Base-by-base conservation (phyloP, 2,888 invertebrate species). In the Scaptomyza flava region DNA sequence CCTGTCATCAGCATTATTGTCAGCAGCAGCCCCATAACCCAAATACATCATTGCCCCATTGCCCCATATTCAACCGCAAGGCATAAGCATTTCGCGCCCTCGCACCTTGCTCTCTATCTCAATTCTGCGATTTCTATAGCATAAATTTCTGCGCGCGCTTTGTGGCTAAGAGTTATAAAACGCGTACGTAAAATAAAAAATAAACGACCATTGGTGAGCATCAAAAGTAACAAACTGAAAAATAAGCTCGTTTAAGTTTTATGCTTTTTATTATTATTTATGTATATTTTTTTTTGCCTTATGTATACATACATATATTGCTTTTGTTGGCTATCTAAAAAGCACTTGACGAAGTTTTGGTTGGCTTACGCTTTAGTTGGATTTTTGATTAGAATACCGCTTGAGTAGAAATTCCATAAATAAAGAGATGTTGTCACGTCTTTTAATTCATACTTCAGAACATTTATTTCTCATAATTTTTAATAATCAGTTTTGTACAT, bases 311-410 rank as follows among this genome's bases (percentile, higher is more conserved):
- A 38, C 34, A 50, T 41, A 48, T 51, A 50, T 48, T 38, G 38
- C 48, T 30, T 65, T 51, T 36, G 42, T 53, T 30, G 41, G 9
- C 71, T 42, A 65, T 63, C 52, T 46, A 42, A 48, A 43, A 43
- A 30, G 62, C 51, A 67, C 76, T 77, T 75, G 79, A 79, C 79
- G 70, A 79, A 74, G 30, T 65, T 70, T 66, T 43, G 11, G 47
- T 53, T 60, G 48, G 47, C 33, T 43, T 6, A 47, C 30, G 52
- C 27, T 20, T 33, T 33, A 46, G 77, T 50, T 59, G 62, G 34
- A 36, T 38, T 41, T 73, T 66, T 62, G 73, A 67, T 77, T 70
- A 45, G 4, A 34, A 43, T 77, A 66, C 53, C 48, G 38, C 58
- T 31, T 12, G 38, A 41, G 6, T 11, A 45, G 8, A 42, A 33